Evolutionary conservation across 2,797 vertebrate species (phyloP), one percentile per base, ranked within the genome.

Genomic region (Buphagus erythrorhynchus): DNA sequence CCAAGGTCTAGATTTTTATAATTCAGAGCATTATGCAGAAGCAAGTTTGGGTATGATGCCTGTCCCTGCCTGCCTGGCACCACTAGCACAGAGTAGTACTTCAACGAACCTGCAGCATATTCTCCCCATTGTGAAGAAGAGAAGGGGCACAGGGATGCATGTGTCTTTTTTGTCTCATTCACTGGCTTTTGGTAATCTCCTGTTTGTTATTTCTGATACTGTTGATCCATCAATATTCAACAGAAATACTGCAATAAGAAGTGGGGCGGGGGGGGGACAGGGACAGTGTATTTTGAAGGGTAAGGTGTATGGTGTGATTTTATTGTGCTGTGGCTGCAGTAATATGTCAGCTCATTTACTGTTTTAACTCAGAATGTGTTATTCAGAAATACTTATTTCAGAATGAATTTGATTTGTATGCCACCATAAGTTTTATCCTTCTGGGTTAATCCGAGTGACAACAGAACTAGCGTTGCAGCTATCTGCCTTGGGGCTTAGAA

Each of bases 191-290:
- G 22, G 14, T n/a, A 55, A 14, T 54, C 24, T 43, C 17, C 16
- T 33, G 1, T 45, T 86, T 1, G 2, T 83, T 51, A 28, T 58
- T 73, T 66, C 35, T 73, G 16, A 19, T 66, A 9, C 42, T 86
- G 22, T 38, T 8, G 6, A 24, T 28, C n/a, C 11, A 68, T 63
- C 24, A 52, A 3, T 38, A 46, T 45, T 69, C 0, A 7, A 49
- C 6, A 78, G 57, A 78, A 78, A 48, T 31, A 11, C 8, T 55
- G 40, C 28, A 8, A 0, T 58, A 17, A 12, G 61, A 15, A 12
- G 10, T 2, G 15, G 4, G 2, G 4, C n/a, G 13, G 20, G 1
- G 4, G 22, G 18, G 4, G 24, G 31, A 9, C 1, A 26, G 31
- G 26, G 21, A 49, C 33, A 2, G 13, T 63, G 21, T 52, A 5